Percentiles rank a stretch among this genome's conserved stretches.
phyloP scores from a whole-genome alignment of 2,797 vertebrate species.

The Enteromius thamalakanensis region DNA sequence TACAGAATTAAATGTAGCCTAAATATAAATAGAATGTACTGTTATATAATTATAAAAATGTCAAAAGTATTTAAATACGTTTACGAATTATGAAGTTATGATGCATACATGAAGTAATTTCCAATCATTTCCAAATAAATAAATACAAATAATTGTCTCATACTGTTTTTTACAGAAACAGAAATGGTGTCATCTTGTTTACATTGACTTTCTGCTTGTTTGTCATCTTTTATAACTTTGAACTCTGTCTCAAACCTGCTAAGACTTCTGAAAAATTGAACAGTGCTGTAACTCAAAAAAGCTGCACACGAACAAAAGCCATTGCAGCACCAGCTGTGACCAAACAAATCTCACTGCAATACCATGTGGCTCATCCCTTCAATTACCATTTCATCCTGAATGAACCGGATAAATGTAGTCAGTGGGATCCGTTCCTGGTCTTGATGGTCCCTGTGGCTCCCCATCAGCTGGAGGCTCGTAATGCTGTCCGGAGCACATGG shows the following conservation, averaged over 20 bases:
- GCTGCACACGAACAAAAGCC: not conserved
- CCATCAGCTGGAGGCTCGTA: too few relatives aligned
- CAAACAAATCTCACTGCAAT: not conserved
- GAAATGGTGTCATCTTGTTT: not conserved
- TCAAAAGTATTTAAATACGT: too few relatives aligned
- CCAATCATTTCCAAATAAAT: not conserved
- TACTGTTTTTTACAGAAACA: not conserved
- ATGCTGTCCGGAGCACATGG: too few relatives aligned
- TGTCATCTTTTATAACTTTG: not conserved
- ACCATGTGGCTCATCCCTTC: constrained; percentile 66
- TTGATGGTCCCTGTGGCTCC: too few relatives aligned
- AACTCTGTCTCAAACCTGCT: not conserved
- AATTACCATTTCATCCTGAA: constrained; percentile 77
- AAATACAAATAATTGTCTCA: too few relatives aligned
- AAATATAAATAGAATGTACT: too few relatives aligned
- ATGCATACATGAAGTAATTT: not conserved
- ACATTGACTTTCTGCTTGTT: not conserved
- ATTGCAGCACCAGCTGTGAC: not conserved
- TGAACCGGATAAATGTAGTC: constrained; percentile 67
- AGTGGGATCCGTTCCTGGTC: too few relatives aligned
- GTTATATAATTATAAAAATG: too few relatives aligned
- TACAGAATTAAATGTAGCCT: not conserved
- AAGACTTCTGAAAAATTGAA: not conserved
- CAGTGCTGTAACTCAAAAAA: not conserved
- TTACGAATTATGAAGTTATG: not conserved